Evolutionary conservation across 2,888 invertebrate genomes (phyloP).

Genomic region (Nephrotoma appendiculata): DNA sequence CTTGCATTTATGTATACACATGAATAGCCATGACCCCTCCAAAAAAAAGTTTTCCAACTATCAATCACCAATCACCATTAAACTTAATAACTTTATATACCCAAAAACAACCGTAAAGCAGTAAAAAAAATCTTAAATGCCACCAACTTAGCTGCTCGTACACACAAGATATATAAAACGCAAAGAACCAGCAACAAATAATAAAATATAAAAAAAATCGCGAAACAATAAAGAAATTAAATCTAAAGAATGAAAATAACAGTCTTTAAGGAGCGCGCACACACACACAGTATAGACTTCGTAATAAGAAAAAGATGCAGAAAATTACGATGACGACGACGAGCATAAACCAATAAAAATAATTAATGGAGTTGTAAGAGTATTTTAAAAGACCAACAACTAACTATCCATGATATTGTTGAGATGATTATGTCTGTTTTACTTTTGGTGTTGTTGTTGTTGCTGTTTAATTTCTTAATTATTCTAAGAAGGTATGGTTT

Average conservation of each 20-base stretch:
- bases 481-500: not conserved
- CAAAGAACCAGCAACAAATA: not conserved
- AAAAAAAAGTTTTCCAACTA: not conserved
- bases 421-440: not conserved
- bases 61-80: not conserved
- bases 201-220: not conserved
- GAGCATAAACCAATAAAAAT: not conserved
- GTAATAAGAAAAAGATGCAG: not conserved
- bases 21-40: not conserved
- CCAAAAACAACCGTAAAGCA: not conserved
- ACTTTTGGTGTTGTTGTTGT: not conserved
- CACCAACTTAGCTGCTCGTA: not conserved
- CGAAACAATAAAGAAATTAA: not conserved
- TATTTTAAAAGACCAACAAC: not conserved
- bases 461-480: not conserved
- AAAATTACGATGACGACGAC: not conserved
- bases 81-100: not conserved
- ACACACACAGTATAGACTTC: not conserved
- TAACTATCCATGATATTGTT: not conserved
- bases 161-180: not conserved
- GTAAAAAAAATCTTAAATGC: not conserved
- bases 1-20: not conserved
- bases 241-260: not conserved
- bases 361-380: not conserved
- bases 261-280: not conserved